A percentile compares a stretch with the other conserved stretches of the same genome.
These are phyloP conservation scores for Spodoptera exigua DNA, from an alignment of 2,888 invertebrate species.

Conservation along the genomic window DNA sequence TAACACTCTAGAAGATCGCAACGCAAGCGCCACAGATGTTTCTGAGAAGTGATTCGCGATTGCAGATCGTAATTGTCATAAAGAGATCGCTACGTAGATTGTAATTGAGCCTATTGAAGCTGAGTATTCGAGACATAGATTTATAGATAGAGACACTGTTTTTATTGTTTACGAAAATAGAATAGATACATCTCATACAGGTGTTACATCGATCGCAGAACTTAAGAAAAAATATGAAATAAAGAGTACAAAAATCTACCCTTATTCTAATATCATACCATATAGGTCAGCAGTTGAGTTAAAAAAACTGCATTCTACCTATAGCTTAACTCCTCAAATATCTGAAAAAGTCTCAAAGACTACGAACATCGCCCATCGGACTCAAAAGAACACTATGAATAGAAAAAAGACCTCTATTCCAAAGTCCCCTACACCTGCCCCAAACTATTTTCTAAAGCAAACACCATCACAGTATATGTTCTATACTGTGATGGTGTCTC, in stretches of 20 bases:
- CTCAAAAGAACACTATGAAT: not conserved
- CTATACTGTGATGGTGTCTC: too few relatives aligned
- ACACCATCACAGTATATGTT: too few relatives aligned
- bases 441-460: slow-evolving; percentile 61
- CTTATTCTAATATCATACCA: too few relatives aligned
- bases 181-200: too few relatives aligned
- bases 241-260: too few relatives aligned
- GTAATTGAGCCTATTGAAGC: slow-evolving; percentile 61
- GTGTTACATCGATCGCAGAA: too few relatives aligned
- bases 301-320: too few relatives aligned
- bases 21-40: slow-evolving; percentile 38
- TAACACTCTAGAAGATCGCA: slow-evolving; percentile 22
- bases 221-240: too few relatives aligned
- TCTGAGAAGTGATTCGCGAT: slow-evolving; percentile 58
- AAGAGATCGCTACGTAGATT: slow-evolving; percentile 40
- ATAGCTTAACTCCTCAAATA: too few relatives aligned
- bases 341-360: too few relatives aligned
- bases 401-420: slow-evolving; percentile 12
- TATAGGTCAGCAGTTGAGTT: too few relatives aligned
- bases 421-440: slow-evolving; percentile 29
- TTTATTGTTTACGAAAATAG: too few relatives aligned
- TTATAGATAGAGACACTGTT: slow-evolving; percentile 1
- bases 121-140: slow-evolving; percentile 17
- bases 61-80: slow-evolving; percentile 58
- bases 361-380: not conserved